Conservation (phyloP, 2,888 invertebrate species). For the Trachelus iudaicus region DNA sequence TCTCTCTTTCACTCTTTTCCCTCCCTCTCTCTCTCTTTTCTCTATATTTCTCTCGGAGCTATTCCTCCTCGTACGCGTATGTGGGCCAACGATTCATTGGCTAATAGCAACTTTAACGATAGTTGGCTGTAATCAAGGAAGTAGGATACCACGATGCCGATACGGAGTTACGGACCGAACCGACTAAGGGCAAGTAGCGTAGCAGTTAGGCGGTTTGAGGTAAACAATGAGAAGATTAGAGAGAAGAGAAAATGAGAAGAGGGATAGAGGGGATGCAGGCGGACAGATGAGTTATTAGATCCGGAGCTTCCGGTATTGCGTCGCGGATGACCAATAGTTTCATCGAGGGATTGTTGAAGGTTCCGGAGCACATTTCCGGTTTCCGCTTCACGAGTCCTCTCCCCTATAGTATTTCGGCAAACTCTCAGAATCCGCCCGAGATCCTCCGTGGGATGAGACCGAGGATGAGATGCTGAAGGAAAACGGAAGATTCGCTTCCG, state of each 20-base stretch:
- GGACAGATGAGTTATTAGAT: constrained; percentile 64
- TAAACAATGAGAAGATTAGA: constrained; percentile 15
- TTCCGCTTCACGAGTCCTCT: constrained; percentile 59
- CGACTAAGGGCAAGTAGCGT: not conserved
- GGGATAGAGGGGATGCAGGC: constrained; percentile 40
- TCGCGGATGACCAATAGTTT: constrained; percentile 66
- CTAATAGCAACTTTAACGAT: constrained; percentile 21
- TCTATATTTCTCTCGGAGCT: not conserved
- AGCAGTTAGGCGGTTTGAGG: not conserved
- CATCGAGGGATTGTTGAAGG: constrained; percentile 67
- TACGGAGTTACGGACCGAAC: not conserved
- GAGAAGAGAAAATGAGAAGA: constrained; percentile 16
- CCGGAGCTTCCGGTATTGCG: constrained; percentile 64
- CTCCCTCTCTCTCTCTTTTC: not conserved
- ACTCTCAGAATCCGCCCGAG: constrained; percentile 38
- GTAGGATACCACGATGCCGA: constrained; percentile 6
- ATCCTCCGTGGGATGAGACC: constrained; percentile 15
- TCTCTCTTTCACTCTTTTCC: not conserved
- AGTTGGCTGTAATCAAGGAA: constrained; percentile 16
- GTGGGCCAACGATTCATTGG: constrained; percentile 20
- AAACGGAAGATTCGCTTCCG: constrained; percentile 13
- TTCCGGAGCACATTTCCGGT: constrained; percentile 67
- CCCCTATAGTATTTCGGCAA: constrained; percentile 15
- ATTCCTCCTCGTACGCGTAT: constrained; percentile 2
- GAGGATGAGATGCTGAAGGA: constrained; percentile 22